These are phyloP conservation scores for Drosophila leonis DNA, from an alignment of 2,888 invertebrate species.

Conservation along the genomic window DNA sequence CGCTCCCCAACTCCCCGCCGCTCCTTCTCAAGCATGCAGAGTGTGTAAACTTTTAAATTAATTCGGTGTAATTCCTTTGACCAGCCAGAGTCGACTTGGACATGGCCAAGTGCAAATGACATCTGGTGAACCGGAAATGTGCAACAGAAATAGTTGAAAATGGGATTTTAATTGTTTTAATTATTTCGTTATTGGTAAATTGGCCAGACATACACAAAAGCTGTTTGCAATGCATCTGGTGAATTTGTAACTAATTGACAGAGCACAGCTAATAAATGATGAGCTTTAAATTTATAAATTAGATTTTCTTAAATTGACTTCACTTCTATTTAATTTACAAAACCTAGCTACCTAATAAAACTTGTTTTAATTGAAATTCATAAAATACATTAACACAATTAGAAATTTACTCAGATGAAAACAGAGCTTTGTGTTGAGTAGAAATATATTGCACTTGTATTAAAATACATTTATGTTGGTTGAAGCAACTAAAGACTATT, in stretches of 20 bases:
- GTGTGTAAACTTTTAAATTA: slow-evolving; percentile 68
- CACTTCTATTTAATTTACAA: neutral
- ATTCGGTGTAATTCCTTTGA: slow-evolving; percentile 64
- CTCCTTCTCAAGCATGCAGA: slow-evolving; percentile 5
- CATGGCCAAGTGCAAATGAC: slow-evolving; percentile 49
- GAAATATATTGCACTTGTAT: too few species aligned
- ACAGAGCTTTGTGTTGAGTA: neutral
- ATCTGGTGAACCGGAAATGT: slow-evolving; percentile 57
- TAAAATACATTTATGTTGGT: too few species aligned
- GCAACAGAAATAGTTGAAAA: slow-evolving; percentile 60
- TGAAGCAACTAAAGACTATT: too few species aligned
- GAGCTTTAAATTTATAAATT: neutral
- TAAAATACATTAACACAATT: neutral
- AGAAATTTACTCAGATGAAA: neutral
- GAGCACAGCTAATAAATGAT: slow-evolving; percentile 7
- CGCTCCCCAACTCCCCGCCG: neutral
- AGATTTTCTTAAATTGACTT: neutral
- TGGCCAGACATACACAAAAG: slow-evolving; percentile 39
- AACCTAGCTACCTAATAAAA: neutral
- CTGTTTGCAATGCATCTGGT: slow-evolving; percentile 1
- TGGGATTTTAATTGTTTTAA: slow-evolving; percentile 73
- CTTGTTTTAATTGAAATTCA: neutral
- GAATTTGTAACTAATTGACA: slow-evolving; percentile 17
- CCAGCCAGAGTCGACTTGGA: slow-evolving; percentile 18
- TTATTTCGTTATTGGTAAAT: slow-evolving; percentile 61